Evolutionary conservation across 2,113 vertebrate species (phyloP).

Genomic region (Micronycteris hirsuta): DNA sequence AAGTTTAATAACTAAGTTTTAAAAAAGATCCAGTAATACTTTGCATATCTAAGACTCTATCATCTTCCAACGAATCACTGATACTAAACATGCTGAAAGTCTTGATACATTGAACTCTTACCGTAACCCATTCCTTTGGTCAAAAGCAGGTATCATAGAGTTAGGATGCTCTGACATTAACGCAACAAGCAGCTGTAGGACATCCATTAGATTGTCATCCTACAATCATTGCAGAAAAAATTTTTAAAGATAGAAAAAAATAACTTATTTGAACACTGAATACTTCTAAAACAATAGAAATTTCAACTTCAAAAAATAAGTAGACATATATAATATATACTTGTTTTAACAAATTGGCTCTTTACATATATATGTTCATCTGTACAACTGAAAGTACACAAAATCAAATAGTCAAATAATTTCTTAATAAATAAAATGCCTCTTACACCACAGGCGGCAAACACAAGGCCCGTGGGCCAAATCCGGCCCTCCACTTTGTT

Average conservation of each 20-base stretch:
- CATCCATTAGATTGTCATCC: conserved; percentile 99
- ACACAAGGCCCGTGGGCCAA: too few species aligned
- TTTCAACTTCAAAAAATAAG: conserved; percentile 14
- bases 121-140: conserved; percentile 97
- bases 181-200: conserved; percentile 96
- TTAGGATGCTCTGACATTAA: conserved; percentile 96
- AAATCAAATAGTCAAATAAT: not conserved
- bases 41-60: conserved; percentile 10
- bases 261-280: not conserved
- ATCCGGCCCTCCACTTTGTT: too few species aligned
- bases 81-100: conserved; percentile 15
- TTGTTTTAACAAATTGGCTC: not conserved
- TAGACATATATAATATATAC: not conserved
- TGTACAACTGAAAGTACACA: not conserved
- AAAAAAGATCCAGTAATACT: not conserved
- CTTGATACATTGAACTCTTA: conserved; percentile 73
- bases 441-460: not conserved
- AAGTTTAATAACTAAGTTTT: not conserved
- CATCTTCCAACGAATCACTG: conserved; percentile 44
- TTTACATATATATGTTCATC: not conserved
- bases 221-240: conserved; percentile 70
- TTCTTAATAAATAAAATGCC: conserved; percentile 10
- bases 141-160: conserved; percentile 96
- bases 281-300: conserved; percentile 17
- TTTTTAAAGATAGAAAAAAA: conserved; percentile 15